A percentile compares a stretch with the other conserved stretches of the same genome.
Conservation (phyloP, 2,797 vertebrate genomes). For the Nannoperca obscura region DNA sequence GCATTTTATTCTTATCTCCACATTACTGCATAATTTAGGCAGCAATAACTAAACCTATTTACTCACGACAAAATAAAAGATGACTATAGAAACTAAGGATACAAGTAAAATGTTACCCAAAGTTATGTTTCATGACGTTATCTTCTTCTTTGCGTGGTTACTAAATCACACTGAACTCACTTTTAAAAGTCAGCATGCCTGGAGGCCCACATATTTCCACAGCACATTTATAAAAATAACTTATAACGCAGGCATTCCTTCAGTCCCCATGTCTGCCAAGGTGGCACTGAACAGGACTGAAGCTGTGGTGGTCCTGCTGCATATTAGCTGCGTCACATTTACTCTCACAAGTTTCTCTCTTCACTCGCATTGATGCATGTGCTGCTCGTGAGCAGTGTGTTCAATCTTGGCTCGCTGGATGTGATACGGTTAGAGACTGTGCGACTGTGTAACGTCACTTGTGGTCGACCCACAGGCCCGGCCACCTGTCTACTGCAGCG, state of each 20-base stretch:
- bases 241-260: constrained; percentile 10
- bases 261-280: constrained; percentile 16
- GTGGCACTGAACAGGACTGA: not conserved
- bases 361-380: constrained; percentile 38
- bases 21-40: not conserved
- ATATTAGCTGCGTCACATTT: not conserved
- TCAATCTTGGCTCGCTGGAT: constrained; percentile 12
- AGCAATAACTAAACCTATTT: not conserved
- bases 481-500: constrained; percentile 53
- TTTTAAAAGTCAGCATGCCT: not conserved
- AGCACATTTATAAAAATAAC: constrained; percentile 20
- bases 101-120: not conserved
- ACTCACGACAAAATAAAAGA: not conserved
- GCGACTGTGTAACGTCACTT: constrained; percentile 55
- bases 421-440: constrained; percentile 32
- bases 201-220: constrained; percentile 24
- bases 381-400: constrained; percentile 35
- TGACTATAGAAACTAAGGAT: constrained; percentile 1
- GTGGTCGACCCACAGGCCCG: constrained; percentile 30
- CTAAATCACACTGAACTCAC: constrained; percentile 2
- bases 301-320: constrained; percentile 5
- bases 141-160: not conserved
- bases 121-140: not conserved
- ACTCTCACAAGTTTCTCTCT: constrained; percentile 33
- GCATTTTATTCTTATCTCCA: constrained; percentile 1